Base-by-base conservation (phyloP, 2,888 invertebrate species). In the Synergus laeviventris region DNA sequence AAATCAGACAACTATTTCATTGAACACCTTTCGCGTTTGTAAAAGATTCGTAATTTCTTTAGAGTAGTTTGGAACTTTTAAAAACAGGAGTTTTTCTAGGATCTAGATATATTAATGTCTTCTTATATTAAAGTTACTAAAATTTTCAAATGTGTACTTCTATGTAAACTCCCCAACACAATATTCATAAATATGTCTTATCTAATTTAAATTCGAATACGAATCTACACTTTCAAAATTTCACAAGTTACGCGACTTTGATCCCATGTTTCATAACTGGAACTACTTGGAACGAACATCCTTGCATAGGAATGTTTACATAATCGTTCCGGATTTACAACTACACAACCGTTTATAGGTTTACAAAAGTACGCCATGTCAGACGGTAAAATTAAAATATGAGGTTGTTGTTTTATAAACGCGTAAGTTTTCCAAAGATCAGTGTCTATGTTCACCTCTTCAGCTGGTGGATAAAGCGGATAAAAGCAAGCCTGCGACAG, bases 241-340 rank as follows among this genome's bases (percentile, higher is more conserved):
- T 89, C 89, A 74, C 89, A 90, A 21, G 88, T 86, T 78, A 90
- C 79, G 66, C 83, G 81, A 14, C 84, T 77, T 7, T 81, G 70
- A 45, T 83, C 80, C 89, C 89, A 90, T 7, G 62, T 31, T 21
- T 76, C 80, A 42, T 81, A 80, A 21, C 38, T 36, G 14, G 75
- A 45, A 12, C 81, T 77, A 18, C 82, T 82, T 62, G 79, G 81
- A 31, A 97, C 89, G 75, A 94, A 92, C 1, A 97, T 89, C 38
- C 95, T 93, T 0, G 95, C 95, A 91, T 95, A 98, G 0, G 95
- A 95, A 64, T 95, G 95, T 89, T 97, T 97, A 0, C 94, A 92
- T 75, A 98, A 89, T 78, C 95, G 94, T 84, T 97, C 97, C 0
- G 98, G 97, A 92, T 98, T 98, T 24, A 98, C 92, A 14, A 96